A percentile compares a stretch with the other conserved stretches of the same genome.
Conservation (phyloP, 2,888 invertebrate species). For the Pachycephus smyrnensis region DNA sequence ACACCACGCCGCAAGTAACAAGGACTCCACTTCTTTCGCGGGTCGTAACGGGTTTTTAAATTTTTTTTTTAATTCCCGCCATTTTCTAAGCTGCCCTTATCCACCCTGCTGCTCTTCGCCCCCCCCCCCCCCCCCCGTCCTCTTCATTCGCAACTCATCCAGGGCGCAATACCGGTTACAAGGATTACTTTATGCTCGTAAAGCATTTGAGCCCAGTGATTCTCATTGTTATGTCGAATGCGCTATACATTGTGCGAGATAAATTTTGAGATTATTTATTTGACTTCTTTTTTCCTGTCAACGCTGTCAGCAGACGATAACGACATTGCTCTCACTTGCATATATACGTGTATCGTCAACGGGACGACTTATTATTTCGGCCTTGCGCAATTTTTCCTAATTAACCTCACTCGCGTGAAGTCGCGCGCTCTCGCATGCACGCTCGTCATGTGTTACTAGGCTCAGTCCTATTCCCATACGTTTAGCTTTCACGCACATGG, state of each 20-base stretch:
- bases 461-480: background rate
- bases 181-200: background rate
- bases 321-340: background rate
- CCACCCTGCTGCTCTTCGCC: too few relatives aligned
- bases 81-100: background rate
- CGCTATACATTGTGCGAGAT: background rate
- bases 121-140: background rate
- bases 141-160: background rate
- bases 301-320: background rate
- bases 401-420: background rate
- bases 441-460: background rate
- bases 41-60: background rate
- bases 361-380: background rate
- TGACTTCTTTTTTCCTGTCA: background rate
- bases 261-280: background rate
- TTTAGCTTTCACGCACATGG: background rate
- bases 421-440: background rate
- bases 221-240: background rate
- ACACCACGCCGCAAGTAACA: background rate
- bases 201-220: background rate
- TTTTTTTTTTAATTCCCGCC: background rate
- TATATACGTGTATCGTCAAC: background rate
- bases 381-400: conserved; percentile 1
- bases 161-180: background rate
- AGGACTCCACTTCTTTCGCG: background rate